Conservation (phyloP, 2,888 invertebrate species). For the Rutpela maculata region DNA sequence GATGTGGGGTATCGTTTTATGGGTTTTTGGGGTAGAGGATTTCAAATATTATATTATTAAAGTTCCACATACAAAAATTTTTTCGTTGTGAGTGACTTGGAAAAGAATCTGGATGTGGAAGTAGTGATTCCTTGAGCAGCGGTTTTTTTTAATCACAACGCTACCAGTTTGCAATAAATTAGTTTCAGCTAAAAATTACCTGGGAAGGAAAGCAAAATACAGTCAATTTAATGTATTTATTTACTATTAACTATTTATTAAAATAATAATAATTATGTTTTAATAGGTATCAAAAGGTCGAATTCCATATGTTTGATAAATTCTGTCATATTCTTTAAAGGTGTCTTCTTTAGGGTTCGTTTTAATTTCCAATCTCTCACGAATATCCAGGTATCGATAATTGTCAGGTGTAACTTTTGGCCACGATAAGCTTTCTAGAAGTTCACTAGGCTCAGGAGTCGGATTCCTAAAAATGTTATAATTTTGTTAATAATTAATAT, state of each 20-base stretch:
- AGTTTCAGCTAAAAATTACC: no score
- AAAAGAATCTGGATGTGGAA: no score
- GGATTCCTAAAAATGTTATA: constrained; percentile 21
- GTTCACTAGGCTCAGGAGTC: not conserved
- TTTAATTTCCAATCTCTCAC: constrained; percentile 11
- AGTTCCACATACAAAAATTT: no score
- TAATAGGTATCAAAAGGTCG: constrained; percentile 28
- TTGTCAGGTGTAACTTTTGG: constrained; percentile 5
- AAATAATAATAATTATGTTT: not conserved
- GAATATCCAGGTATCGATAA: constrained; percentile 21
- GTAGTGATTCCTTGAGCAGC: no score
- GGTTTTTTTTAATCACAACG: no score
- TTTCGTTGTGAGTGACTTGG: no score
- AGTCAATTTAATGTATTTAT: not conserved
- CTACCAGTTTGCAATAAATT: no score
- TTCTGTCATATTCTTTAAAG: constrained; percentile 4
- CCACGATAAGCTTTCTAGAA: constrained; percentile 13
- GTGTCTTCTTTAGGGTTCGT: constrained; percentile 17
- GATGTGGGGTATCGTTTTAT: no score
- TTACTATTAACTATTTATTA: not conserved
- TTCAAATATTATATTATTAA: no score
- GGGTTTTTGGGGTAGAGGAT: no score
- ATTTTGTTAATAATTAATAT: no score
- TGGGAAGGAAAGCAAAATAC: not conserved
- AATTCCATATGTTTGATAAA: constrained; percentile 23